Evolutionary conservation across 1,140 invertebrate species (phyloP).

Genomic region (Plodia interpunctella): DNA sequence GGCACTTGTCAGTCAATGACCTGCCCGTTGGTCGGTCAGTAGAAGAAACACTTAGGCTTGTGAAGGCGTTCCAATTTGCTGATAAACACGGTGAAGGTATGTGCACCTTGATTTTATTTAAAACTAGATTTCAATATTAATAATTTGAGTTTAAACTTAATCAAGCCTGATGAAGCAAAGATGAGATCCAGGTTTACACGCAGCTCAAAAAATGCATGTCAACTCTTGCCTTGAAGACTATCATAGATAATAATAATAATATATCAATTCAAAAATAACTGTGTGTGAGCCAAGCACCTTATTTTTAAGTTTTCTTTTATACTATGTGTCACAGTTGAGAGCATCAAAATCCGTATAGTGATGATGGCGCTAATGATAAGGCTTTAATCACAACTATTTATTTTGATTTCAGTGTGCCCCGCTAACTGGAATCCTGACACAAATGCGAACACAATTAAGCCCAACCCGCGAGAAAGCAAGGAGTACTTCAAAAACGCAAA

Average conservation of each 20-base stretch:
- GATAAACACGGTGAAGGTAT: conserved; percentile 94
- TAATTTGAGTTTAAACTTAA: no score
- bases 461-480: conserved; percentile 87
- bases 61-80: conserved; percentile 95
- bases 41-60: conserved; percentile 91
- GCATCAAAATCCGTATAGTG: no score
- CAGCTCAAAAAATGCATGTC: no score
- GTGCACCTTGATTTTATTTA: neutral
- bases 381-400: conserved; percentile 3
- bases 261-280: no score
- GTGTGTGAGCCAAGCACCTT: no score
- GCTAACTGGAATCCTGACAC: conserved; percentile 89
- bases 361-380: no score
- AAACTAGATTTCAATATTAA: neutral
- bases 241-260: no score
- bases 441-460: conserved; percentile 88
- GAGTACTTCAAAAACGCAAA: conserved; percentile 84
- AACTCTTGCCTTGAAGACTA: no score
- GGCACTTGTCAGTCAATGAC: conserved; percentile 92
- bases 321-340: no score
- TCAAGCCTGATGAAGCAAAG: no score
- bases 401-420: conserved; percentile 83
- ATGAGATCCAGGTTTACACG: no score
- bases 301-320: no score
- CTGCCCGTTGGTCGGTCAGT: conserved; percentile 95